Base-by-base conservation (phyloP, 2,888 invertebrate species). In the Eupithecia subfuscata region DNA sequence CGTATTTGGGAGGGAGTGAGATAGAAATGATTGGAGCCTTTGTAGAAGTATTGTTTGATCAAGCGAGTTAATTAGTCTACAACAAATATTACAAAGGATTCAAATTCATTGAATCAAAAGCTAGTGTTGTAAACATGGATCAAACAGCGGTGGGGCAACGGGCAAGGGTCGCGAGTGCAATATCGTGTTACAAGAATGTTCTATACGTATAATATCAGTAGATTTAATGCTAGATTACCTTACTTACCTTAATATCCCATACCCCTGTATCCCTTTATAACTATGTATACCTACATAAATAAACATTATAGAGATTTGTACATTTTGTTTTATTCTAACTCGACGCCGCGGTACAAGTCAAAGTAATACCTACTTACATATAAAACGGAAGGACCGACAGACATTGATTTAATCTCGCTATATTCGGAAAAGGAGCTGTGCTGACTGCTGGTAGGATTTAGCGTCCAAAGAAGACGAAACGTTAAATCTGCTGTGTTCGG, bases 271-370 rank as follows among this genome's bases (percentile, higher is more conserved):
- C 86, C 86, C 86, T 86, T 80, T 82, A 85, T 87, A 88, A 86
- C 86, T 88, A 87, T 88, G 87, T 90, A 90, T 89, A 91, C 88
- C 86, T 89, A 85, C 85, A 87, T 90, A 88, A 90, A 91, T 90
- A 91, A 90, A 92, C 84, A 84, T 87, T 89, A 91, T 90, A 92
- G 92, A 90, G 88, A 90, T 92, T 92, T 91, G 89, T 90, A 90
- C 11, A 9, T 12, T 37, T 22, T 82, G 70, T 70, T 90, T 52
- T 88, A 76, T 87, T 67, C 37, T n/a, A 43, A 48, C 12, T 56
- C 12, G 11, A 56, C 22, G 56, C 5, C 12, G 0, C 0, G 22
- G 45, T 45, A 37, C 14, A 16, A 16, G 45, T 45, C 45, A 45
- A 45, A 16, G 16, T 16, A 16, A 45, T 3, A 45, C 2, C 3